Evolutionary conservation across 2,888 invertebrate genomes (phyloP).

Genomic region (Cataglyphis altisquamis): DNA sequence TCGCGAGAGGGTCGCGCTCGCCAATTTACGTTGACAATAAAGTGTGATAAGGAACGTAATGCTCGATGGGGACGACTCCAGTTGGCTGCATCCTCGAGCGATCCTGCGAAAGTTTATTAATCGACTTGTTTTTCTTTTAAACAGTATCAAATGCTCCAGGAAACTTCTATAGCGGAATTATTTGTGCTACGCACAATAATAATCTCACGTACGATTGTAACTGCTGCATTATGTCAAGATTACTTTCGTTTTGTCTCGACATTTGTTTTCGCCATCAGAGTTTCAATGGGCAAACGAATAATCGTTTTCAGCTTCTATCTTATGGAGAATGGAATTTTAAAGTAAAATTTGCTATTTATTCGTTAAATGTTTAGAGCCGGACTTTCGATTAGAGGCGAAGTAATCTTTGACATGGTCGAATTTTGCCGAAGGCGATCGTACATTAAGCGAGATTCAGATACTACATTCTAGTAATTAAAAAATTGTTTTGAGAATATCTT

Average conservation of each 20-base stretch:
- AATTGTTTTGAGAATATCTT: neutral
- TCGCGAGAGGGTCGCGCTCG: slow-evolving; percentile 40
- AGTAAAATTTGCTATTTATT: neutral
- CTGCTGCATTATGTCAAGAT: slow-evolving; percentile 56
- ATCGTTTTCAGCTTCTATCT: neutral
- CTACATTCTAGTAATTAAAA: neutral
- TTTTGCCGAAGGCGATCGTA: slow-evolving; percentile 23
- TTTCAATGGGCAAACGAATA: neutral
- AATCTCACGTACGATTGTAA: slow-evolving; percentile 58
- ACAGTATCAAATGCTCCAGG: slow-evolving; percentile 80
- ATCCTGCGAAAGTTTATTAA: slow-evolving; percentile 67
- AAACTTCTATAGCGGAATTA: slow-evolving; percentile 78
- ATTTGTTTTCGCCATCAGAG: neutral
- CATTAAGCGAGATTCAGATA: neutral
- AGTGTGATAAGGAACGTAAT: neutral
- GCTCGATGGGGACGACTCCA: neutral
- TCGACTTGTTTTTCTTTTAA: slow-evolving; percentile 71
- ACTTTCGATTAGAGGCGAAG: neutral
- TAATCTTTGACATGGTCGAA: slow-evolving; percentile 35
- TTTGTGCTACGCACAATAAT: slow-evolving; percentile 73
- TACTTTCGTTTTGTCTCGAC: slow-evolving; percentile 54
- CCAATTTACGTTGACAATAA: slow-evolving; percentile 7
- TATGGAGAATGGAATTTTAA: neutral
- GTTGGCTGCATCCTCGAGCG: slow-evolving; percentile 58
- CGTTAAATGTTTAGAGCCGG: neutral